Percentiles rank a stretch among this genome's conserved stretches.
Evolutionary conservation across 2,113 vertebrate genomes (phyloP).

Genomic region (Elanus axillaris): DNA sequence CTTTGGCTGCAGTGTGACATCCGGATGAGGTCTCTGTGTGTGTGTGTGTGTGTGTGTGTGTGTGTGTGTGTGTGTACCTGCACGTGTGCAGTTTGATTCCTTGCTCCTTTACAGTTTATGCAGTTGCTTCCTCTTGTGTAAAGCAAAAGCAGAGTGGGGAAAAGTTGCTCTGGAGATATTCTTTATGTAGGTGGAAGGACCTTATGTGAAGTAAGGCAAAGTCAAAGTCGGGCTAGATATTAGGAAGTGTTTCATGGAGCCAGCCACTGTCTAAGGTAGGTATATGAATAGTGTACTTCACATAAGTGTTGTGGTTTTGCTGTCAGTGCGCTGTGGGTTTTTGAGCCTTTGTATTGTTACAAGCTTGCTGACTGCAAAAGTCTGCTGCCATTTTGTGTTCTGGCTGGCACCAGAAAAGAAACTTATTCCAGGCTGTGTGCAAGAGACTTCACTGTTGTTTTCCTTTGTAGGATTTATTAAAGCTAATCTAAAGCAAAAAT

Average conservation of each 20-base stretch:
- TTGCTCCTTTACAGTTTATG: neutral
- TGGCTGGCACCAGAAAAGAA: neutral
- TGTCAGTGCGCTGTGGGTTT: neutral
- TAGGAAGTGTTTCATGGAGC: neutral
- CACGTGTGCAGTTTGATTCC: neutral
- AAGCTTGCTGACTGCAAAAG: neutral
- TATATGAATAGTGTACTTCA: neutral
- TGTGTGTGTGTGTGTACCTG: too few species aligned
- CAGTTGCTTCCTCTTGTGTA: neutral
- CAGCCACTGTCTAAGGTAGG: neutral
- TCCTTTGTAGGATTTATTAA: neutral
- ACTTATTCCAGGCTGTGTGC: neutral
- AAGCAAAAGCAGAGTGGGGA: neutral
- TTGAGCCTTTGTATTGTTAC: neutral
- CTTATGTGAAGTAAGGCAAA: neutral
- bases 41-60: too few species aligned
- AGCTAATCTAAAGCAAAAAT: neutral
- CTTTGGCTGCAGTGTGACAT: fast-evolving
- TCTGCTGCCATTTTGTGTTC: neutral
- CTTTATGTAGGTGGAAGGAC: neutral
- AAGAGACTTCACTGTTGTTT: neutral
- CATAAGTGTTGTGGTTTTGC: neutral
- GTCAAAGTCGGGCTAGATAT: neutral
- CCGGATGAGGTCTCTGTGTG: fast-evolving
- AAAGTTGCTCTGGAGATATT: neutral